Conservation (phyloP, 2,797 vertebrate species). For the Protonibea diacanthus region DNA sequence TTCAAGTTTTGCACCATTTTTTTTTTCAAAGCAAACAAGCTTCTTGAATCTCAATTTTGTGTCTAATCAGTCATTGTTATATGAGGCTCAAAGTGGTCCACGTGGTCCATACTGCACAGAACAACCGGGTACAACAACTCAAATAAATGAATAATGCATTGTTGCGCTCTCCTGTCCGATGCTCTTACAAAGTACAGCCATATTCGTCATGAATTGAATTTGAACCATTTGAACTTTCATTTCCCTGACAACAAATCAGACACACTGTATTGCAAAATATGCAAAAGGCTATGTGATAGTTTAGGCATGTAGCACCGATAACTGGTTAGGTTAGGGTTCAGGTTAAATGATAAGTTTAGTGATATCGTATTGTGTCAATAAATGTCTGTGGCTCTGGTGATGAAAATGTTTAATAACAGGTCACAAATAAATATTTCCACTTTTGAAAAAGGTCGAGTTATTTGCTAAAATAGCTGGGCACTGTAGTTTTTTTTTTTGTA, state of each 20-base stretch:
- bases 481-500: background rate
- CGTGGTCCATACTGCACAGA: background rate
- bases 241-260: background rate
- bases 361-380: too few relatives aligned
- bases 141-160: background rate
- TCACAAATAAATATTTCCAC: background rate
- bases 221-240: background rate
- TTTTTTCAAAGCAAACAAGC: background rate
- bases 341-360: background rate
- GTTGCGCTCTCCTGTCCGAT: background rate
- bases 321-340: background rate
- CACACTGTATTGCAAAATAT: background rate
- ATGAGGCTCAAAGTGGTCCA: slow-evolving; percentile 25
- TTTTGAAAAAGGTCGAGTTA: background rate
- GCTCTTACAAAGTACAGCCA: background rate
- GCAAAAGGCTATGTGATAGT: background rate
- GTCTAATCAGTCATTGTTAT: slow-evolving; percentile 21
- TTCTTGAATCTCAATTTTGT: slow-evolving; percentile 1
- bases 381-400: too few relatives aligned
- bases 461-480: background rate
- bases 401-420: background rate
- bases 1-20: background rate
- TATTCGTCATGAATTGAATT: background rate
- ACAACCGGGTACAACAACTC: slow-evolving; percentile 9
- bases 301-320: background rate